Conservation (phyloP, 2,797 vertebrate species). For the Hypotaenidia philippensis region DNA sequence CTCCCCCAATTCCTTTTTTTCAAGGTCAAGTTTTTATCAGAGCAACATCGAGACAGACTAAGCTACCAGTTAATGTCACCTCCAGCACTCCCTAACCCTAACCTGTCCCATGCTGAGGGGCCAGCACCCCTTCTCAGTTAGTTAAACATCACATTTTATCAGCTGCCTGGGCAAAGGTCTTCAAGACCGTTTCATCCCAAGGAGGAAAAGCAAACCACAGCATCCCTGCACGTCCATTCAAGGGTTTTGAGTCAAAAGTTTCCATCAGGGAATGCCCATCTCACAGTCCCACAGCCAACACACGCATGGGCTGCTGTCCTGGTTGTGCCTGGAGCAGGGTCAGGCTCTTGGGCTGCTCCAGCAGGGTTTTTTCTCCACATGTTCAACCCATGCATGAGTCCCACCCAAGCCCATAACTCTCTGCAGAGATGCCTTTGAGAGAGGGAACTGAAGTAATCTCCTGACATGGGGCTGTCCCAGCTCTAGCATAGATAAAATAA, state of each 20-base stretch:
- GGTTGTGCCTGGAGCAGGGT: not conserved
- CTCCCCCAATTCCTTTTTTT: not conserved
- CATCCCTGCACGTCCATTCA: not conserved
- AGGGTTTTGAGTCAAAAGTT: not conserved
- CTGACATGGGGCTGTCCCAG: rapidly evolving
- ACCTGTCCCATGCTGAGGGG: rapidly evolving
- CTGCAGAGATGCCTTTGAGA: not conserved
- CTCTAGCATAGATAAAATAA: slow-evolving; percentile 6
- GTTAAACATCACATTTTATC: not conserved
- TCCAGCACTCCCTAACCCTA: not conserved
- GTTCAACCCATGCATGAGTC: not conserved
- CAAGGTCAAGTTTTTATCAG: not conserved
- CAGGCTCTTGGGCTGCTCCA: not conserved
- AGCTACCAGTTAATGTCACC: not conserved
- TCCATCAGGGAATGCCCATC: not conserved
- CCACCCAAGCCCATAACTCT: rapidly evolving
- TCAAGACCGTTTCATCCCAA: not conserved
- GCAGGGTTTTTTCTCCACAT: slow-evolving; percentile 9
- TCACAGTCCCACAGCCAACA: rapidly evolving
- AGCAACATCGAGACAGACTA: not conserved
- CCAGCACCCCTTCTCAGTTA: rapidly evolving
- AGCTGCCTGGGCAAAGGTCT: not conserved
- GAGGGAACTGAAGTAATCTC: not conserved
- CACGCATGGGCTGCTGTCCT: rapidly evolving
- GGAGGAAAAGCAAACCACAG: not conserved